These are phyloP conservation scores for Coranthus polyacanthus DNA, from an alignment of 2,797 vertebrate genomes.

Conservation along the genomic window DNA sequence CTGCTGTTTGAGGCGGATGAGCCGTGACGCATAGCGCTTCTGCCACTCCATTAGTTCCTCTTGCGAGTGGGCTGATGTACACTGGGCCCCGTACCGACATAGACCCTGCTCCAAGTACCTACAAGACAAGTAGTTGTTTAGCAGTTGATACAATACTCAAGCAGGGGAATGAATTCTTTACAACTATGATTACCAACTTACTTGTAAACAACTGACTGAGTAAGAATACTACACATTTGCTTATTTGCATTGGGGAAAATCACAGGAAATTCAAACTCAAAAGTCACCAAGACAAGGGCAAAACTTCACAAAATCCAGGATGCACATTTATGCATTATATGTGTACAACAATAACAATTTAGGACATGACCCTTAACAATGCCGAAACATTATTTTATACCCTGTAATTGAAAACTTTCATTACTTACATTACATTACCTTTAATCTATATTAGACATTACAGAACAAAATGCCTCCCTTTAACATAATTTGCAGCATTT, in stretches of 20 bases:
- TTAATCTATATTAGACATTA: neutral
- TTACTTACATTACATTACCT: too few relatives aligned
- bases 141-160: too few relatives aligned
- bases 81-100: constrained; percentile 98
- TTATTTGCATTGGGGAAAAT: too few relatives aligned
- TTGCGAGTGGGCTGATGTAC: constrained; percentile 98
- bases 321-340: neutral
- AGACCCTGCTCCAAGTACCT: constrained; percentile 98
- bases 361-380: neutral
- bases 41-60: constrained; percentile 99
- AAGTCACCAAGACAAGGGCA: too few relatives aligned
- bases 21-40: constrained; percentile 95
- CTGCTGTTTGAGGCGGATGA: constrained; percentile 97
- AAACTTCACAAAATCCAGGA: neutral
- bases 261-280: too few relatives aligned
- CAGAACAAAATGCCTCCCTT: neutral
- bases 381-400: neutral
- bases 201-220: too few relatives aligned
- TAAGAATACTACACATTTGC: too few relatives aligned
- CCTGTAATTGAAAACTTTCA: neutral
- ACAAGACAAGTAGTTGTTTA: neutral
- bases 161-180: too few relatives aligned
- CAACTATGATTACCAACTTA: too few relatives aligned
- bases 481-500: neutral
- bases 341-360: neutral